Evolutionary conservation across 2,888 invertebrate genomes (phyloP).

Genomic region (Diogma glabrata): DNA sequence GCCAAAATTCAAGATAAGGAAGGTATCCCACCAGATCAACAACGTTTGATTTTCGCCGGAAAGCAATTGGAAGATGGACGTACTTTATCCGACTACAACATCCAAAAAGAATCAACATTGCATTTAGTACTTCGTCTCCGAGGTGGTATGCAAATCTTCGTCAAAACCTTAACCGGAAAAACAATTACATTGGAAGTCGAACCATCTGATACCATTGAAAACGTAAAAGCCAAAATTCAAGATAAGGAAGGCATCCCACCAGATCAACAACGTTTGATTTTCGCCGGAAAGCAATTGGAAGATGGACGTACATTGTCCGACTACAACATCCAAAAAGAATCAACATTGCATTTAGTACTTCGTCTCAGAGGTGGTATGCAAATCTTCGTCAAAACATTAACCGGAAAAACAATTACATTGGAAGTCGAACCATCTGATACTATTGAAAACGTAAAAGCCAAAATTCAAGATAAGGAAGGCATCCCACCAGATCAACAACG

Average conservation of each 20-base stretch:
- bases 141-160: slow-evolving; percentile 61
- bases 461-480: slow-evolving; percentile 85
- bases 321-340: slow-evolving; percentile 92
- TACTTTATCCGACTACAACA: slow-evolving; percentile 70
- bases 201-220: slow-evolving; percentile 86
- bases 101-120: slow-evolving; percentile 1
- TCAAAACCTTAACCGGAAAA: slow-evolving; percentile 89
- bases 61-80: slow-evolving; percentile 92
- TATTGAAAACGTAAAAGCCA: slow-evolving; percentile 91
- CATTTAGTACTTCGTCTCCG: slow-evolving; percentile 7
- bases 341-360: slow-evolving; percentile 77
- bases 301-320: slow-evolving; percentile 89
- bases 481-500: slow-evolving; percentile 80
- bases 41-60: slow-evolving; percentile 85
- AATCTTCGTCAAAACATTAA: slow-evolving; percentile 92
- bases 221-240: slow-evolving; percentile 89
- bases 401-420: slow-evolving; percentile 89
- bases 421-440: slow-evolving; percentile 89
- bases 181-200: slow-evolving; percentile 92
- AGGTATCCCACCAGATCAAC: slow-evolving; percentile 78
- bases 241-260: slow-evolving; percentile 82
- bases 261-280: slow-evolving; percentile 82
- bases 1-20: slow-evolving; percentile 86
- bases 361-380: slow-evolving; percentile 83
- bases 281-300: slow-evolving; percentile 91